phyloP scores from a whole-genome alignment of 2,797 vertebrate species.

The Amblyopsis hoosieri region DNA sequence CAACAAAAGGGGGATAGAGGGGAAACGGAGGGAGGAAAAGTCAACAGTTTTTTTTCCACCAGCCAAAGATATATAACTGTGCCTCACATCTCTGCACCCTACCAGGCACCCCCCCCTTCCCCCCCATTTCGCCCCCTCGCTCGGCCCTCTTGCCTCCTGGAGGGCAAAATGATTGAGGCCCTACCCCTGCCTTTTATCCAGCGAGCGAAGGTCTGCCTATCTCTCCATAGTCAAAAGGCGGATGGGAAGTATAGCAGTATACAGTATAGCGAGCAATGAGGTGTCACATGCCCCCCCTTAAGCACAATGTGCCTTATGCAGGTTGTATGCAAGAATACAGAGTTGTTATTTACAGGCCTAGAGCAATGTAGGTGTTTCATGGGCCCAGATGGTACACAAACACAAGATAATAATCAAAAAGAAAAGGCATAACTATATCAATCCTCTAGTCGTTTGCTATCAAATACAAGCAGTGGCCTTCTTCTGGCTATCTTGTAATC shows the following conservation, averaged over 20 bases:
- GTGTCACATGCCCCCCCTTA: conserved; percentile 66
- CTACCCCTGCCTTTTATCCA: conserved; percentile 82
- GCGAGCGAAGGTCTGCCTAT: conserved; percentile 60
- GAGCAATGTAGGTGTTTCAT: conserved; percentile 65
- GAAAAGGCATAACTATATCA: conserved; percentile 52
- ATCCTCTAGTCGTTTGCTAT: conserved; percentile 62
- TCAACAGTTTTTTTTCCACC: conserved; percentile 69
- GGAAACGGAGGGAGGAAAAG: conserved; percentile 54
- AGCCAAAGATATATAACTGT: conserved; percentile 73
- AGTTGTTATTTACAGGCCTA: conserved; percentile 79
- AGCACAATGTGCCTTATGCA: conserved; percentile 65
- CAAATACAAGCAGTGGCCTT: conserved; percentile 60
- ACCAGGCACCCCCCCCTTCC: conserved; percentile 44
- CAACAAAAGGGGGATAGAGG: conserved; percentile 58
- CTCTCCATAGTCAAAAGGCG: conserved; percentile 56
- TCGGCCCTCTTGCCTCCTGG: conserved; percentile 75
- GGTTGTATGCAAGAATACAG: conserved; percentile 72
- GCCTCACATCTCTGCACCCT: conserved; percentile 76
- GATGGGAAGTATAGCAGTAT: conserved; percentile 48
- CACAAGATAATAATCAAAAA: conserved; percentile 57
- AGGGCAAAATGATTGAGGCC: conserved; percentile 75
- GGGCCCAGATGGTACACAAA: conserved; percentile 73
- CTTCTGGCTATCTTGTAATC: conserved; percentile 64
- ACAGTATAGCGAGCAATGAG: conserved; percentile 56
- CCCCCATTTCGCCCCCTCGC: conserved; percentile 68